phyloP scores from a whole-genome alignment of 2,888 invertebrate species.

The Pilophorus perplexus region DNA sequence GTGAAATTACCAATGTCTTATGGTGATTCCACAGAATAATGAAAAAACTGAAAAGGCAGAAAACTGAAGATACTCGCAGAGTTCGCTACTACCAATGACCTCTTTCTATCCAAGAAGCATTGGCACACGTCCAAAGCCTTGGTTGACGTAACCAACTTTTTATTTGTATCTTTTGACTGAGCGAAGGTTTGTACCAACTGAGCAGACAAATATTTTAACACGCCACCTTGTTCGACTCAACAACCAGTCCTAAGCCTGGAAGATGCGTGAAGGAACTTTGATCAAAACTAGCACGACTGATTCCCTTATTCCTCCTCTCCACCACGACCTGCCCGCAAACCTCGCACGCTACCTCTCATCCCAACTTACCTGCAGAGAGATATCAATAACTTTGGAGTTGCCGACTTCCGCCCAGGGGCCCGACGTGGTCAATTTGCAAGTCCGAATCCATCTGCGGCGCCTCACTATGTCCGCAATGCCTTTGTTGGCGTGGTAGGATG shows the following conservation, averaged over 20 bases:
- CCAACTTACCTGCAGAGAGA: conserved; percentile 72
- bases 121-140: background rate
- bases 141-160: background rate
- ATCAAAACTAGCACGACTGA: background rate
- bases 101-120: background rate
- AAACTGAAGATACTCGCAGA: background rate
- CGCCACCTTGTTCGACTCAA: background rate
- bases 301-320: background rate
- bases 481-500: conserved; percentile 80
- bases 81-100: background rate
- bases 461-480: conserved; percentile 86
- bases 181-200: background rate
- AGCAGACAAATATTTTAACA: background rate
- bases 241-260: background rate
- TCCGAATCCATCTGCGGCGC: conserved; percentile 77
- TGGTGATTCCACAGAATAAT: too few species aligned
- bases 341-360: background rate
- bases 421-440: conserved; percentile 75
- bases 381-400: conserved; percentile 78
- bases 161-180: background rate
- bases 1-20: too few species aligned
- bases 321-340: background rate
- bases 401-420: conserved; percentile 88
- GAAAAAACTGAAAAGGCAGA: background rate
- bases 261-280: background rate